Conservation (phyloP, 2,113 vertebrate species). For the Actinemys pallida region DNA sequence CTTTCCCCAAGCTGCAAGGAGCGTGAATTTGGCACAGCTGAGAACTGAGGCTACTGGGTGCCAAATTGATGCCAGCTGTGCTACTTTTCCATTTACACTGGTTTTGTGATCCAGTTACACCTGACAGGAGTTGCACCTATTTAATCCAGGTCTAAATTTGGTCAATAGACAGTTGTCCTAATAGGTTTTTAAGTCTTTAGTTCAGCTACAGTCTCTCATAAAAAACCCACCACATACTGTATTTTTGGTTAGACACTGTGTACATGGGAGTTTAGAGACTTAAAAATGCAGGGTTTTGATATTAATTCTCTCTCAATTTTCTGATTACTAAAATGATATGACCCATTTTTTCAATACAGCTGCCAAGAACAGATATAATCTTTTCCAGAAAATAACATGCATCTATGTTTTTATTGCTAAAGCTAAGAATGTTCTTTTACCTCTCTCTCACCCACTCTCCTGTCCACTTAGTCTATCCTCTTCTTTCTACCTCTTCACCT, state of each 20-base stretch:
- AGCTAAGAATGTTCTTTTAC: background rate
- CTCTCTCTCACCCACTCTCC: background rate
- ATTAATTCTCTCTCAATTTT: background rate
- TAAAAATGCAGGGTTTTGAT: background rate
- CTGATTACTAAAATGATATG: background rate
- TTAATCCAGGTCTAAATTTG: background rate
- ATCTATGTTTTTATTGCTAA: background rate
- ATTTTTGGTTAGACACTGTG: background rate
- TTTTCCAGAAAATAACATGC: background rate
- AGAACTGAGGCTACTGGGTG: background rate
- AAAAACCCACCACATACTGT: background rate
- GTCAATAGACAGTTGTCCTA: background rate
- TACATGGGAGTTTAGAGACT: background rate
- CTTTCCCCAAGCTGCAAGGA: background rate
- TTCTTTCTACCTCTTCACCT: background rate
- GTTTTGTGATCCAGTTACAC: background rate
- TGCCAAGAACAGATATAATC: background rate
- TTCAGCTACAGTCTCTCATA: background rate
- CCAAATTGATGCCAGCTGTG: background rate
- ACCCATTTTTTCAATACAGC: background rate
- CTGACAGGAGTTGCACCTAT: background rate
- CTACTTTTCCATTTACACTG: background rate
- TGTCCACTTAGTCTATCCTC: background rate
- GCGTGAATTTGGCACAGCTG: background rate
- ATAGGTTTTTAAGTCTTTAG: background rate